Evolutionary conservation across 1,140 invertebrate genomes (phyloP).

Genomic region (Carposina sasakii): DNA sequence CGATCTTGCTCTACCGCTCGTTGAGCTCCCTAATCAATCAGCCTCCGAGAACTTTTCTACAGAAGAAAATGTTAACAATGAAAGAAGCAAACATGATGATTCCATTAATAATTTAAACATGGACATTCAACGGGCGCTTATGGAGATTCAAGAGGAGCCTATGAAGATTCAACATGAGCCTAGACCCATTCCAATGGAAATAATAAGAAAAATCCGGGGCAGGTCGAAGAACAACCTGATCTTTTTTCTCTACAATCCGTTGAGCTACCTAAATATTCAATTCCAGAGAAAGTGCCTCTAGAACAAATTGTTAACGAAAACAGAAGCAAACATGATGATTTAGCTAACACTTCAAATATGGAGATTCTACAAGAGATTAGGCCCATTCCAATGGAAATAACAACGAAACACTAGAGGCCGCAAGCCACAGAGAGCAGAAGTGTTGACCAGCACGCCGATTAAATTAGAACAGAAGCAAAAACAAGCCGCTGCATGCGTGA

Average conservation of each 20-base stretch:
- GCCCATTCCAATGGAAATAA: background rate
- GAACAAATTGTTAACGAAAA: background rate
- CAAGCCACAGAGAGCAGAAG: conserved; percentile 1
- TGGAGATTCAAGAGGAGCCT: background rate
- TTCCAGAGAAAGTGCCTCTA: background rate
- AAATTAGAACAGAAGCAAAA: conserved; percentile 1
- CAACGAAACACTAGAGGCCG: background rate
- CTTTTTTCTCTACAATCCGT: background rate
- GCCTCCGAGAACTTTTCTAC: background rate
- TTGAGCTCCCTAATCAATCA: background rate
- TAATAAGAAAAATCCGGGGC: too few species aligned
- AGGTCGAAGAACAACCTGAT: background rate
- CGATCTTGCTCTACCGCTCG: background rate
- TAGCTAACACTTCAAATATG: background rate
- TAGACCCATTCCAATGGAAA: too few species aligned
- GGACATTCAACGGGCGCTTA: background rate
- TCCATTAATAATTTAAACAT: background rate
- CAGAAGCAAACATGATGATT: background rate
- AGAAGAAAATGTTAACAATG: background rate
- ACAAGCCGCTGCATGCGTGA: background rate
- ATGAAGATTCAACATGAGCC: too few species aligned
- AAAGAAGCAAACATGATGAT: background rate
- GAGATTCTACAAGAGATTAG: background rate
- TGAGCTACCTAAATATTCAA: background rate
- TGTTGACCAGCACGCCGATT: conserved; percentile 2